Evolutionary conservation across 2,797 vertebrate genomes (phyloP).

Genomic region (Xenopus petersii): DNA sequence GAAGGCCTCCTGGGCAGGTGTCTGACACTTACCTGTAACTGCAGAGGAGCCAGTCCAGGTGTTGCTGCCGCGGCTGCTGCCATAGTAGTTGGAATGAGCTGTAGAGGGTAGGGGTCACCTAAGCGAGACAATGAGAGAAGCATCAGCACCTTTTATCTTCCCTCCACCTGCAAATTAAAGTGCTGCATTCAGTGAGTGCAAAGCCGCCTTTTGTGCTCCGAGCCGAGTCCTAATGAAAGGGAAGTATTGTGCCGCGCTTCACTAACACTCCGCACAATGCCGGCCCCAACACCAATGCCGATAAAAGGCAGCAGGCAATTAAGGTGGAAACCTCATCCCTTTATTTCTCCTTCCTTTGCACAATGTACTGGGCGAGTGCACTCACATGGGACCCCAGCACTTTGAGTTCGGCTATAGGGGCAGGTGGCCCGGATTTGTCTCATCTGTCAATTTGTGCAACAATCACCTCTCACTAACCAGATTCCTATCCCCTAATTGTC

Average conservation of each 20-base stretch:
- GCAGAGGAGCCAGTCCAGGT: slow-evolving; percentile 88
- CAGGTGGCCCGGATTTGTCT: no score
- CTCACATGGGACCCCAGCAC: no score
- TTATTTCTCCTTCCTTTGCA: slow-evolving; percentile 51
- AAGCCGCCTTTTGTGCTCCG: slow-evolving; percentile 85
- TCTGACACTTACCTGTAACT: slow-evolving; percentile 87
- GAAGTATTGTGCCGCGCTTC: slow-evolving; percentile 87
- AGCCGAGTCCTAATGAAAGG: slow-evolving; percentile 88
- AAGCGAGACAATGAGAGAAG: slow-evolving; percentile 69
- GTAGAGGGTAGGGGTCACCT: slow-evolving; percentile 98
- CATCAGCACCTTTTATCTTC: slow-evolving; percentile 74
- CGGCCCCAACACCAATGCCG: slow-evolving; percentile 85
- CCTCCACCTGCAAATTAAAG: slow-evolving; percentile 78
- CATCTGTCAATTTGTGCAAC: no score
- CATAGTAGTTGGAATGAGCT: slow-evolving; percentile 98
- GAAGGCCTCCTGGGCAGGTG: no score
- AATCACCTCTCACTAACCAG: no score
- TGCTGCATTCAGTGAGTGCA: slow-evolving; percentile 71
- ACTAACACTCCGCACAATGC: slow-evolving; percentile 90
- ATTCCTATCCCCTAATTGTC: no score
- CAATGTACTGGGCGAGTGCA: slow-evolving; percentile 70
- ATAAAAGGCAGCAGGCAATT: slow-evolving; percentile 91
- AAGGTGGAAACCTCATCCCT: slow-evolving; percentile 84
- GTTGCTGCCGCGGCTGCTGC: slow-evolving; percentile 89
- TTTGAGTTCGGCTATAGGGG: no score